Conservation (phyloP, 2,888 invertebrate species). For the Thysanoteuthis rhombus region DNA sequence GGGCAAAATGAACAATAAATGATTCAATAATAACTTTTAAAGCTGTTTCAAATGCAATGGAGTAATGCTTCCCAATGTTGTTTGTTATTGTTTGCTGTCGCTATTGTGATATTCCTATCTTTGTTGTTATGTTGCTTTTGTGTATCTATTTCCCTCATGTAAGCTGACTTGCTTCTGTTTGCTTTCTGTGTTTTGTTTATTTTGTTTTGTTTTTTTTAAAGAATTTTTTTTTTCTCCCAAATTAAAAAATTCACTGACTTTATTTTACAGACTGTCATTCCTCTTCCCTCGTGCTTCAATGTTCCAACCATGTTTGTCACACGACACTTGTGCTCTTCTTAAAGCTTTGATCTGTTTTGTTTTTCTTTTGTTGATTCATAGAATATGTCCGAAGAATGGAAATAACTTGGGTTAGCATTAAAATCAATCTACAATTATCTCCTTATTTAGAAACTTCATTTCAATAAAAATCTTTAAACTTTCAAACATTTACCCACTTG, state of each 20-base stretch:
- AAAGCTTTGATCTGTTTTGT: not conserved
- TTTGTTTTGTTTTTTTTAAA: no score
- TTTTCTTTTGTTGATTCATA: no score
- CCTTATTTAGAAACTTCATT: no score
- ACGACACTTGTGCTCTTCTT: not conserved
- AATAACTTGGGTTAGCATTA: no score
- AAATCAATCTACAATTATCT: no score
- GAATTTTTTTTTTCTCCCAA: not conserved
- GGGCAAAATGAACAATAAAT: no score
- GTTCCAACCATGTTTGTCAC: conserved; percentile 12
- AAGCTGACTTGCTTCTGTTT: not conserved
- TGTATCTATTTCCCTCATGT: not conserved
- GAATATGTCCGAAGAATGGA: no score
- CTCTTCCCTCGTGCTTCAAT: not conserved
- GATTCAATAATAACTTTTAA: no score
- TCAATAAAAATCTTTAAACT: no score
- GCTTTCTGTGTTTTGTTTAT: not conserved
- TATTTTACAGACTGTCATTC: conserved; percentile 12
- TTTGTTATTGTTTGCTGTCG: not conserved
- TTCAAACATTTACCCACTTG: no score
- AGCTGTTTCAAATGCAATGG: no score
- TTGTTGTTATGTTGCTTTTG: not conserved
- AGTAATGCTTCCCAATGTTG: no score
- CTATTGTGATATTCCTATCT: not conserved
- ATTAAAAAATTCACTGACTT: not conserved